Evolutionary conservation across 2,888 invertebrate genomes (phyloP), one percentile per base, ranked within the genome.

Genomic region (Scaptomyza flava): DNA sequence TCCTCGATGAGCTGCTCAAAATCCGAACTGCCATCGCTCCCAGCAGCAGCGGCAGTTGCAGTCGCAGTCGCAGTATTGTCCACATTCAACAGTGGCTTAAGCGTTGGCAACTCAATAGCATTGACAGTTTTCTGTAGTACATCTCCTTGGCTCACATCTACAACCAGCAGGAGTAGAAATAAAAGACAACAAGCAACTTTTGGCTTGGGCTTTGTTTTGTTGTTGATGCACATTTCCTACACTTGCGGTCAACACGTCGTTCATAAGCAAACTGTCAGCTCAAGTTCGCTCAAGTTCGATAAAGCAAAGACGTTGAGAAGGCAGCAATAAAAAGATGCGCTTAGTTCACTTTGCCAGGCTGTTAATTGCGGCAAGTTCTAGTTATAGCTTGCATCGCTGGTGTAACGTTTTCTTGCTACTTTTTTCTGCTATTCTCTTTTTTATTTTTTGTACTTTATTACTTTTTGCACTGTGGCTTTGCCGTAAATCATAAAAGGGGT

Each of bases 1-100:
- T 68, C 53, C 64, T 89, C 87, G 60, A 79, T 65, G 66, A 79
- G 77, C 53, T 74, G 73, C 53, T 79, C 74, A 11, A 89, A 72
- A 61, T 72, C 68, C 36, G 46, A 33, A 53, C 51, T 66, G 59
- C 42, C 42, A 33, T 54, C 45, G 69, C 48, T 38, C 4, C 30
- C 45, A 45, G 59, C 59, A 14, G 48, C 65, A 38, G 36, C n/a
- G 6, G 17, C 17, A 17, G 17, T 17, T 17, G 8, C 36, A n/a
- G 36, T 5, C 11, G 36, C 36, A 36, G n/a, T n/a, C n/a, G 0
- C 38, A 17, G 9, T 41, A 48, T 57, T 67, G 52, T 42, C 50
- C 4, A 43, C 38, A 59, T 46, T 54, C 12, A 62, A 34, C 31
- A 48, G 2, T 17, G 68, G 60, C 20, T 59, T 20, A 45, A 34